These are phyloP conservation scores for Heptranchias perlo DNA, from an alignment of 2,113 vertebrate genomes.

Conservation along the genomic window DNA sequence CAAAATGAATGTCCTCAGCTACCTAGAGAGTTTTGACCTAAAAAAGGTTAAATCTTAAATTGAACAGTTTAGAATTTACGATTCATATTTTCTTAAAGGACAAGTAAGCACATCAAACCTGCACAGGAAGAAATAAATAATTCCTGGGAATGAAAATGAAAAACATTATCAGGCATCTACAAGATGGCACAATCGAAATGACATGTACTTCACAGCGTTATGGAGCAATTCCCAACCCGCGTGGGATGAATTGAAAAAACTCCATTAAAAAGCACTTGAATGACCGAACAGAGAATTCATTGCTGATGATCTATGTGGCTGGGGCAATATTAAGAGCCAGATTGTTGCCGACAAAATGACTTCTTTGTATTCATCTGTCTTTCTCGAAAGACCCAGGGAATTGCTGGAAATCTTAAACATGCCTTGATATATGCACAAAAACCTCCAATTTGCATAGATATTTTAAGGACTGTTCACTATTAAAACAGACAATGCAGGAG, in stretches of 20 bases:
- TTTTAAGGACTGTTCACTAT: not conserved
- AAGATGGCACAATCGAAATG: conserved; percentile 84
- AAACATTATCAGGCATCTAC: conserved; percentile 54
- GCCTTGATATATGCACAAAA: not conserved
- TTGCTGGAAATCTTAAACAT: not conserved
- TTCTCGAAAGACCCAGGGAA: conserved; percentile 24
- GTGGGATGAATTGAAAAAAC: conserved; percentile 91
- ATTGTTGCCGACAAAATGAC: conserved; percentile 80
- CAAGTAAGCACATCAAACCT: conserved; percentile 20
- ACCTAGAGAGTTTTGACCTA: not conserved
- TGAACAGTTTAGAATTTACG: conserved; percentile 26
- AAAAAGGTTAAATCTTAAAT: conserved; percentile 26
- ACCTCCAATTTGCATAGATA: not conserved
- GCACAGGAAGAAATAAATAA: not conserved
- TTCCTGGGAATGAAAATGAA: conserved; percentile 21
- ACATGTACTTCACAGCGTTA: conserved; percentile 83
- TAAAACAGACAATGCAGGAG: not conserved
- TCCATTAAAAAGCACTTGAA: conserved; percentile 93
- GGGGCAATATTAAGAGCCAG: conserved; percentile 85
- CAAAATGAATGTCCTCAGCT: not conserved
- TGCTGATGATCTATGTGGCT: conserved; percentile 93
- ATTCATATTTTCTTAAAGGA: conserved; percentile 27
- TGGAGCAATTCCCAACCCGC: conserved; percentile 78
- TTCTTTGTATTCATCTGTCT: conserved; percentile 55
- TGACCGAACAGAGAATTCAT: conserved; percentile 86